Conservation (phyloP, 2,113 vertebrate genomes). For the Pachyramphus minor region DNA sequence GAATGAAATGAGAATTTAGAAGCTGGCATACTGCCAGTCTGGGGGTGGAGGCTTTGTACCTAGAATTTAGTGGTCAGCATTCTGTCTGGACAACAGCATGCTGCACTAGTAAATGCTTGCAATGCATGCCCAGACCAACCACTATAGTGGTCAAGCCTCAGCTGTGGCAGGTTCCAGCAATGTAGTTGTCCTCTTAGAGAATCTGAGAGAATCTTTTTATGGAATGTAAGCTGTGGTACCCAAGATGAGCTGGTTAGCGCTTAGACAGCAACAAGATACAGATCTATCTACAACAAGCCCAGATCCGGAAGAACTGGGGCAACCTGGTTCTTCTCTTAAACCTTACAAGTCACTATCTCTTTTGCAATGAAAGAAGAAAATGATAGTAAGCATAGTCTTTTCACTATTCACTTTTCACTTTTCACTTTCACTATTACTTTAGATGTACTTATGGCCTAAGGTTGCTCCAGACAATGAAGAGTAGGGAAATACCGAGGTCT, state of each 20-base stretch:
- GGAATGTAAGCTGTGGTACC: background rate
- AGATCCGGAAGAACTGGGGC: background rate
- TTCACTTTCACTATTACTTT: background rate
- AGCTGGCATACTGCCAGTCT: background rate
- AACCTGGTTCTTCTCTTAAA: background rate
- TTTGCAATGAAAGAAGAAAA: background rate
- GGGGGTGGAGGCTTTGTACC: background rate
- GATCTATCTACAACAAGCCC: background rate
- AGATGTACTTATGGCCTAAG: background rate
- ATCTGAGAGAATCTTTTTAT: background rate
- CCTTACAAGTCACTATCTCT: background rate
- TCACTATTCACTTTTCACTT: background rate
- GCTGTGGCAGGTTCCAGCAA: background rate
- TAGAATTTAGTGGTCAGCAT: background rate
- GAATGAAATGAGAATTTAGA: background rate
- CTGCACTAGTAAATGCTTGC: background rate
- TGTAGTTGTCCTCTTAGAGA: rapidly evolving
- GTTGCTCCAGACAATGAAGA: background rate
- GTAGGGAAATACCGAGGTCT: rapidly evolving
- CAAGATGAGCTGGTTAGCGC: background rate
- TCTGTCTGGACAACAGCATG: background rate
- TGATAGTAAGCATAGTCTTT: background rate
- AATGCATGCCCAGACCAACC: background rate
- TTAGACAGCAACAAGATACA: background rate
- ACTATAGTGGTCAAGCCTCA: background rate